Base-by-base conservation (phyloP, 1,140 invertebrate species). In the Drosophila arizonae region DNA sequence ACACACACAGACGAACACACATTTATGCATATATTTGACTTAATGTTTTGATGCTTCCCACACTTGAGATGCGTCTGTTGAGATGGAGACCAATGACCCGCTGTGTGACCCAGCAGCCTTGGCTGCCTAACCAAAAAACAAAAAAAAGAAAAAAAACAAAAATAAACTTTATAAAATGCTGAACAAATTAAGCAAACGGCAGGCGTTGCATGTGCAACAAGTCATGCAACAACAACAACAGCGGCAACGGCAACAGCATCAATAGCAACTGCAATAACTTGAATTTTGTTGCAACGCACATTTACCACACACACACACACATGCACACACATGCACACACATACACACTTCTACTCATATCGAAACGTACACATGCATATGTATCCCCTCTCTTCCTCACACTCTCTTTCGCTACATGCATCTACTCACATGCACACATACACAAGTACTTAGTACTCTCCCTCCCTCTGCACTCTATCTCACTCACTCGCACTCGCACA, bases 201-300 rank as follows among this genome's bases (percentile, higher is more conserved):
- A 65, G 62, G 61, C 68, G 48, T 58, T 52, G 64, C 70, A 72
- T 72, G 70, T 72, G 63, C 69, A 66, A 57, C 69, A 64, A 39
- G 13, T n/a, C 43, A 57, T 43, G 56, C 65, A 66, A 30, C 51
- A 36, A 21, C 26, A 21, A 33, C 62, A 54, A 33, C 33, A 10
- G 33, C 33, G 2, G 39, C 65, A 66, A 24, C 62, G 1, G 30
- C 51, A 48, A n/a, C 26, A 21, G 17, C 62, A 15, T 15, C n/a
- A 57, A 46, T 36, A 50, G 26, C 45, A 57, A 36, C 36, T 21
- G n/a, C 46, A 55, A 30, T 50, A 75, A 54, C 57, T 65, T 57
- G 45, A 21, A 55, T 60, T 54, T 56, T 60, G 79, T 15, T 77
- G 79, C 79, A 82, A 82, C 80, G 72, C 76, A 72, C 71, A 52